Conservation (phyloP, 1,140 invertebrate species). For the Teleopsis dalmanni region DNA sequence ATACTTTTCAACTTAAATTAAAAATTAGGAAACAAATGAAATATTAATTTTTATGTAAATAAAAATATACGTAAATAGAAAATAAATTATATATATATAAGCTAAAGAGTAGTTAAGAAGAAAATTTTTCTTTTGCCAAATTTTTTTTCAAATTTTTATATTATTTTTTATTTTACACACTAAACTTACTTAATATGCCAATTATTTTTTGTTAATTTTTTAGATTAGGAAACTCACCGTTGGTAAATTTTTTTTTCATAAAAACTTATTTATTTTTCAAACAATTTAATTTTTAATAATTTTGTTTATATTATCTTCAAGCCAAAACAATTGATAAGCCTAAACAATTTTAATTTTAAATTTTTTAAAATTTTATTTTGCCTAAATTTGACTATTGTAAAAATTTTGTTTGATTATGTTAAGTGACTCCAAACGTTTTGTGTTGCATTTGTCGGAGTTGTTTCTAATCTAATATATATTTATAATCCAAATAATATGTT, state of each 20-base stretch:
- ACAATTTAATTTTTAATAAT: slow-evolving; percentile 1
- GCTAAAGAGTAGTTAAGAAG: background rate
- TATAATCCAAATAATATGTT: no score
- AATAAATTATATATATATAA: background rate
- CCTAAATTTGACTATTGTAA: slow-evolving; percentile 42
- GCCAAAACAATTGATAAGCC: no score
- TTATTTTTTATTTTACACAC: background rate
- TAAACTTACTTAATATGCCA: no score
- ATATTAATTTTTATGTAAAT: background rate
- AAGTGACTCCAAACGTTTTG: no score
- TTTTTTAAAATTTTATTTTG: no score
- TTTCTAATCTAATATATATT: no score
- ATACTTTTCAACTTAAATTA: no score
- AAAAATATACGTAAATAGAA: background rate
- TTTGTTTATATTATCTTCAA: slow-evolving; percentile 12
- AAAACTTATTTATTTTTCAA: slow-evolving; percentile 4
- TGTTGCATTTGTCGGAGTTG: no score
- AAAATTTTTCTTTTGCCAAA: background rate
- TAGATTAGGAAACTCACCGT: slow-evolving; percentile 43
- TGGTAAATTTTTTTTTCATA: no score
- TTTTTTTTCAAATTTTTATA: slow-evolving; percentile 8
- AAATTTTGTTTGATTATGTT: no score
- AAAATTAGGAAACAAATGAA: background rate
- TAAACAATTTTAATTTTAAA: no score
- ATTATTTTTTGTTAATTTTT: slow-evolving; percentile 12